Conservation (phyloP, 2,888 invertebrate genomes). For the Caenorhabditis wallacei region DNA sequence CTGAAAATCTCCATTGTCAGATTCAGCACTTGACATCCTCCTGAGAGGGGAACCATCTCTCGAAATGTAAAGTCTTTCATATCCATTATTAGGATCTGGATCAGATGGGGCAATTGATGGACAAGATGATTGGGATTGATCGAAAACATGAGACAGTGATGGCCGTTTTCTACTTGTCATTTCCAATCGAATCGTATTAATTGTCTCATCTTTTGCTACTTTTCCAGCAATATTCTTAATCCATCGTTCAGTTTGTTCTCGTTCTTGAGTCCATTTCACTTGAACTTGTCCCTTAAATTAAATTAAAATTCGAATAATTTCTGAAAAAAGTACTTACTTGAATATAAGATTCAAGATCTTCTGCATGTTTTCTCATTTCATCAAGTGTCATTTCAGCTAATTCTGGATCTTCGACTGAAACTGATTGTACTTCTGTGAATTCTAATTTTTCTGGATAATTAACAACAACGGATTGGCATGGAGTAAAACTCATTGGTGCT, state of each 20-base stretch:
- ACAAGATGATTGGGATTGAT: neutral
- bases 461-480: slow-evolving; percentile 8
- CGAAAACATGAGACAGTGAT: slow-evolving; percentile 16
- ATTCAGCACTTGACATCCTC: slow-evolving; percentile 22
- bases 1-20: slow-evolving; percentile 36
- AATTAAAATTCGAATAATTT: neutral
- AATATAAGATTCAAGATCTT: slow-evolving; percentile 45
- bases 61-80: slow-evolving; percentile 39
- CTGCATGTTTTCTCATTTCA: slow-evolving; percentile 42
- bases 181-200: slow-evolving; percentile 38
- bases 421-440: slow-evolving; percentile 45
- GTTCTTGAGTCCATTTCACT: slow-evolving; percentile 30
- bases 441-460: slow-evolving; percentile 13
- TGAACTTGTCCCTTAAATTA: slow-evolving; percentile 43
- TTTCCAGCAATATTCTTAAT: slow-evolving; percentile 39
- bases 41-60: neutral
- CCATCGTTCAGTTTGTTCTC: slow-evolving; percentile 31
- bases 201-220: slow-evolving; percentile 43
- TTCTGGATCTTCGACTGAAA: slow-evolving; percentile 36
- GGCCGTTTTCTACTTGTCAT: slow-evolving; percentile 38
- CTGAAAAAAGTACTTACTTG: slow-evolving; percentile 9
- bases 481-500: slow-evolving; percentile 33
- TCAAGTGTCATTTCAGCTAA: slow-evolving; percentile 36
- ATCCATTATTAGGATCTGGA: slow-evolving; percentile 40
- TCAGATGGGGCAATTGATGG: slow-evolving; percentile 33